Conservation (phyloP, 2,113 vertebrate genomes). For the Malurus elegans region DNA sequence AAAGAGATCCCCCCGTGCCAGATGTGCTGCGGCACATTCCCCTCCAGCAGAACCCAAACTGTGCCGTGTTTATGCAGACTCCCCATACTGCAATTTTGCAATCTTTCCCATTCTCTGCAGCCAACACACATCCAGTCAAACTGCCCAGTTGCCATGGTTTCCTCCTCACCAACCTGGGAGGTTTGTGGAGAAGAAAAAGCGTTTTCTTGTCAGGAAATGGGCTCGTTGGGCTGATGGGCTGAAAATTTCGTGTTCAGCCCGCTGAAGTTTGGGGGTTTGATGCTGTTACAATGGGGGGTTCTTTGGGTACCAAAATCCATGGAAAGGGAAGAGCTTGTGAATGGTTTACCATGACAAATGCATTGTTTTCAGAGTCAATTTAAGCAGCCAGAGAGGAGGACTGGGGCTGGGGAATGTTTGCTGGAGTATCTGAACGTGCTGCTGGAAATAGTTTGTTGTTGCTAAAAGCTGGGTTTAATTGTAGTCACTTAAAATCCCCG, state of each 20-base stretch:
- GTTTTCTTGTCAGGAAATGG: background rate
- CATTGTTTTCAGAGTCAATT: conserved; percentile 34
- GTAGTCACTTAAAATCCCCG: background rate
- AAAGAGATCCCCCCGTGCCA: background rate
- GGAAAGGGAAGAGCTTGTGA: background rate
- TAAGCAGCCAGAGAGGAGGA: background rate
- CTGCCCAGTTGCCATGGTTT: conserved; percentile 49
- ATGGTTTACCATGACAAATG: conserved; percentile 29
- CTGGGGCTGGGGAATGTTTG: background rate
- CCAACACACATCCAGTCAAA: conserved; percentile 29
- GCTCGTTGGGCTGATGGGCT: background rate
- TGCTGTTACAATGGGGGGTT: background rate
- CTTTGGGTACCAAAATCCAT: background rate
- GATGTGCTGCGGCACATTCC: background rate
- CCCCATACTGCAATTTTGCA: conserved; percentile 8
- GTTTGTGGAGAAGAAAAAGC: background rate
- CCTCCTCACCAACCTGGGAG: background rate
- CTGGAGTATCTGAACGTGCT: conserved; percentile 3
- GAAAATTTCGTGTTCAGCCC: background rate
- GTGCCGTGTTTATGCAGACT: background rate
- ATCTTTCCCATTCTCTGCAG: background rate
- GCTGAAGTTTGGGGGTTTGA: background rate
- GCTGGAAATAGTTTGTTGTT: background rate
- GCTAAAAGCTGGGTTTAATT: conserved; percentile 59
- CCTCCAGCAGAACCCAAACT: background rate